phyloP scores from a whole-genome alignment of 1,140 invertebrate species.

The Apis florea region DNA sequence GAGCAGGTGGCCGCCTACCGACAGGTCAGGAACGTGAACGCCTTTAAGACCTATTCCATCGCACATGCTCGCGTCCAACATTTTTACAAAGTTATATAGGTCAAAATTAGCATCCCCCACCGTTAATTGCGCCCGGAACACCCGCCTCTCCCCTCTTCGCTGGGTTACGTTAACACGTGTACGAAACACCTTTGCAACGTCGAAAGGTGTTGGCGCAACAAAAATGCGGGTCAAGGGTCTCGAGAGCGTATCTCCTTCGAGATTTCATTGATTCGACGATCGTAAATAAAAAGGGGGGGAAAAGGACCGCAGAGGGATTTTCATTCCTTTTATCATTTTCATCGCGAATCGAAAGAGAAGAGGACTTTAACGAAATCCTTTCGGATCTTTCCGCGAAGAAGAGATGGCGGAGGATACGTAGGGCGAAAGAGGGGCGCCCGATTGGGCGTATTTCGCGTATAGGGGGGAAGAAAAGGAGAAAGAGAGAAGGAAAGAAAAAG shows the following conservation, averaged over 20 bases:
- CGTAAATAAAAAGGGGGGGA: too few species aligned
- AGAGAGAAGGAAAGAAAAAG: too few species aligned
- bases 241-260: background rate
- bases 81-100: constrained; percentile 66
- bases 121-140: constrained; percentile 65
- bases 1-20: constrained; percentile 49
- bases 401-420: too few species aligned
- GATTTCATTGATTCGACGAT: background rate
- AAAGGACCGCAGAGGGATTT: background rate
- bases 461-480: constrained; percentile 23
- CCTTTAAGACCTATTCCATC: constrained; percentile 51
- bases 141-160: constrained; percentile 10
- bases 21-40: constrained; percentile 51
- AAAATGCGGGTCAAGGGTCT: constrained; percentile 25
- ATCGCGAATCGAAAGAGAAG: too few species aligned
- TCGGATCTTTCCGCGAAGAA: too few species aligned
- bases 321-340: too few species aligned
- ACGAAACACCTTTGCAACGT: constrained; percentile 41
- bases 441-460: constrained; percentile 44
- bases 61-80: constrained; percentile 65
- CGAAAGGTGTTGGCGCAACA: constrained; percentile 11
- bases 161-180: constrained; percentile 46
- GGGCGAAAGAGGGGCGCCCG: too few species aligned
- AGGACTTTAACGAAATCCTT: too few species aligned
- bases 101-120: constrained; percentile 70